phyloP scores from a whole-genome alignment of 2,888 invertebrate species.

The Pasiphila rectangulata region DNA sequence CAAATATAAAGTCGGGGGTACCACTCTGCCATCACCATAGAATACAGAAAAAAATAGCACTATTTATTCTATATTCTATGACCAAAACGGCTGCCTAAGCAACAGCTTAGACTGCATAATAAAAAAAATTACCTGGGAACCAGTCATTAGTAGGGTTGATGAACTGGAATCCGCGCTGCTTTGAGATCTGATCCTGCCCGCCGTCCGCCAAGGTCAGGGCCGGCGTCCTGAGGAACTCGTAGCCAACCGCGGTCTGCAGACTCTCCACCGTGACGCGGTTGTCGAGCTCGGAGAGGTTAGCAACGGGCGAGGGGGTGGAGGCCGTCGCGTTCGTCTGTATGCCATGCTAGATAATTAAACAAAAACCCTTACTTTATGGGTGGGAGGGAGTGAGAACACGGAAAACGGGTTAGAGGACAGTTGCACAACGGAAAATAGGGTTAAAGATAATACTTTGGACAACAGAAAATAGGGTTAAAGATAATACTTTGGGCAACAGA shows the following conservation, averaged over 20 bases:
- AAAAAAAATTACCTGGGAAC: slow-evolving; percentile 86
- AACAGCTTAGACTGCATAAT: no score
- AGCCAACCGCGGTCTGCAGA: slow-evolving; percentile 89
- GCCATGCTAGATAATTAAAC: slow-evolving; percentile 84
- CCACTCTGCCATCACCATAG: no score
- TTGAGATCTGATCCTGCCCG: slow-evolving; percentile 84
- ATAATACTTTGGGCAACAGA: no score
- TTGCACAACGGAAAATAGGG: no score
- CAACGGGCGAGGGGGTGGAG: slow-evolving; percentile 90
- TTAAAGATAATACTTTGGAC: no score
- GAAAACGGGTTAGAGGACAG: neutral
- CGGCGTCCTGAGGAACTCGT: slow-evolving; percentile 90
- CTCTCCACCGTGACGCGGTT: slow-evolving; percentile 85
- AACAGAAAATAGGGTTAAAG: no score
- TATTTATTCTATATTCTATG: neutral
- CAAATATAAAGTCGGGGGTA: no score
- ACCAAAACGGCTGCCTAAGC: no score
- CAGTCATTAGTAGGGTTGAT: slow-evolving; percentile 93
- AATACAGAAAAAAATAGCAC: neutral
- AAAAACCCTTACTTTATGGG: slow-evolving; percentile 57
- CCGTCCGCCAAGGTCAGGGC: slow-evolving; percentile 85
- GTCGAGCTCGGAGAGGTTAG: slow-evolving; percentile 90
- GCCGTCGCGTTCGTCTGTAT: slow-evolving; percentile 92
- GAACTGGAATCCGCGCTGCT: slow-evolving; percentile 91
- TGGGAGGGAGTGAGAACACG: slow-evolving; percentile 36